These are phyloP conservation scores for Azorinus chamasolen DNA, from an alignment of 2,888 invertebrate genomes.

Conservation along the genomic window DNA sequence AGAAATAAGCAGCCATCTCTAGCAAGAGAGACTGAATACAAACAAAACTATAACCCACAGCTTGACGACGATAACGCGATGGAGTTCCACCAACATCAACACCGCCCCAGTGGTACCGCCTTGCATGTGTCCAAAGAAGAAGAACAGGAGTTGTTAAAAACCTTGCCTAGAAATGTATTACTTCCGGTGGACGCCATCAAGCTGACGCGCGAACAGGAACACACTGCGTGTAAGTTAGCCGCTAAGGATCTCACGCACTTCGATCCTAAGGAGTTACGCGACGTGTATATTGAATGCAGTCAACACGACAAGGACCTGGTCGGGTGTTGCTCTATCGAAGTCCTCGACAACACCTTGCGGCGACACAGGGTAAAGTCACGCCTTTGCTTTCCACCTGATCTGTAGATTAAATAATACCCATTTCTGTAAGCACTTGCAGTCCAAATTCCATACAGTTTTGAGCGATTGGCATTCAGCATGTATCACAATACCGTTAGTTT, in stretches of 20 bases:
- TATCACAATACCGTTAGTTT: too few species aligned
- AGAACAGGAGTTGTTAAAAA: slow-evolving; percentile 42
- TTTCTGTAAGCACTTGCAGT: too few species aligned
- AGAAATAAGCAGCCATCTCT: slow-evolving; percentile 36
- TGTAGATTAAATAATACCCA: too few species aligned
- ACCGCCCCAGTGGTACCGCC: slow-evolving; percentile 3
- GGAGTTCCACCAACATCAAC: slow-evolving; percentile 13
- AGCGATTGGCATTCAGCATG: too few species aligned
- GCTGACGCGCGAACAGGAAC: slow-evolving; percentile 71
- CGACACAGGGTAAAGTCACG: slow-evolving; percentile 63
- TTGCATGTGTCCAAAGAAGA: slow-evolving; percentile 34
- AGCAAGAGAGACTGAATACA: slow-evolving; percentile 56
- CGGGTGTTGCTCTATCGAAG: slow-evolving; percentile 75
- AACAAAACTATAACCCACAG: slow-evolving; percentile 37
- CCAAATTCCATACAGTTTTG: too few species aligned
- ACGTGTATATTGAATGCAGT: slow-evolving; percentile 80
- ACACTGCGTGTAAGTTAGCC: slow-evolving; percentile 69
- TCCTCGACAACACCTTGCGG: slow-evolving; percentile 64
- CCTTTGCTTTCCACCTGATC: too few species aligned
- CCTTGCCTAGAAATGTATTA: slow-evolving; percentile 70
- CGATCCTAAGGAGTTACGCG: slow-evolving; percentile 69
- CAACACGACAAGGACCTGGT: slow-evolving; percentile 70
- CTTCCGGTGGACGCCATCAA: slow-evolving; percentile 75
- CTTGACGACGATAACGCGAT: slow-evolving; percentile 2
- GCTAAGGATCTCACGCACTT: slow-evolving; percentile 70